phyloP scores from a whole-genome alignment of 2,797 vertebrate species.

The Oreonectes daqikongensis region DNA sequence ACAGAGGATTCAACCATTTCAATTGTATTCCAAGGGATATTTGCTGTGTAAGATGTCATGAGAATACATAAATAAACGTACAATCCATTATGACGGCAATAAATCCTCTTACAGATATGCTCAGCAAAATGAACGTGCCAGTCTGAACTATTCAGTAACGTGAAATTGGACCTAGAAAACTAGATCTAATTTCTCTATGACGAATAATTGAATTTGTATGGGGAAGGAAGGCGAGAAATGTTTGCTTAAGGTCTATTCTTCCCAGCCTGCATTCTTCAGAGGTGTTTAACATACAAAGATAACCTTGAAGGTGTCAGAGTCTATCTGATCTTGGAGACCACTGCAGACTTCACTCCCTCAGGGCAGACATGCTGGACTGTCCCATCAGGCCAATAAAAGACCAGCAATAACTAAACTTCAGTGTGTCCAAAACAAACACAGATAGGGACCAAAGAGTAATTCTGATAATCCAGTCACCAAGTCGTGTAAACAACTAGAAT shows the following conservation, averaged over 20 bases:
- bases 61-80: not conserved
- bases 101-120: not conserved
- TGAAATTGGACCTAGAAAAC: no score
- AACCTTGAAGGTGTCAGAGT: slow-evolving; percentile 65
- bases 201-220: slow-evolving; percentile 33
- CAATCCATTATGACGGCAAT: not conserved
- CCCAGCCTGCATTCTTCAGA: slow-evolving; percentile 49
- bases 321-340: slow-evolving; percentile 48
- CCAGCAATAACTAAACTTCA: slow-evolving; percentile 20
- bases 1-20: not conserved
- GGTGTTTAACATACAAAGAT: slow-evolving; percentile 62
- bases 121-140: not conserved
- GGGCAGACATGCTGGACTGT: slow-evolving; percentile 21
- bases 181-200: slow-evolving; percentile 2
- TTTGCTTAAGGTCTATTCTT: slow-evolving; percentile 64
- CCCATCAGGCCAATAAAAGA: slow-evolving; percentile 20
- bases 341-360: slow-evolving; percentile 1
- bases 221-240: slow-evolving; percentile 34
- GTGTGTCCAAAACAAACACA: slow-evolving; percentile 39
- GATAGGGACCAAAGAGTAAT: slow-evolving; percentile 19
- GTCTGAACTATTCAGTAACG: no score
- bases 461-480: slow-evolving; percentile 18
- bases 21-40: not conserved
- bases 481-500: not conserved
- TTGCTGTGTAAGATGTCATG: not conserved